phyloP scores from a whole-genome alignment of 2,888 invertebrate species.

The Sialis lutaria region DNA sequence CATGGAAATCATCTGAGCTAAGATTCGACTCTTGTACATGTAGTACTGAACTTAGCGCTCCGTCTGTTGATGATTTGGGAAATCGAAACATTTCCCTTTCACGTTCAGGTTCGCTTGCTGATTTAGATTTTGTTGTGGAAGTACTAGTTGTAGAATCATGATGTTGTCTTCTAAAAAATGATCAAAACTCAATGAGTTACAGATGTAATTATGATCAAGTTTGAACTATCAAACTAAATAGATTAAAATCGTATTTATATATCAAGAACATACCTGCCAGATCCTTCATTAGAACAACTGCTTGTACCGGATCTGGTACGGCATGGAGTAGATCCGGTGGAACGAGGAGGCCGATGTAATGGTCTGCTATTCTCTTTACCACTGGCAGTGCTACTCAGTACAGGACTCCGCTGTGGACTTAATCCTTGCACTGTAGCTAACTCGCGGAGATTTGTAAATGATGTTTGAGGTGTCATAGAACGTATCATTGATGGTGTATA shows the following conservation, averaged over 20 bases:
- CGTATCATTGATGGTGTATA: slow-evolving; percentile 22
- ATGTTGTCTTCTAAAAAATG: too few relatives aligned
- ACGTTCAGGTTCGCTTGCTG: slow-evolving; percentile 32
- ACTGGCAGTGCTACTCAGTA: slow-evolving; percentile 7
- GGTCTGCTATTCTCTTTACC: slow-evolving; percentile 16
- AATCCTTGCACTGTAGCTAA: slow-evolving; percentile 4
- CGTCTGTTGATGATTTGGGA: slow-evolving; percentile 37
- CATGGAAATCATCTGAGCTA: slow-evolving; percentile 38
- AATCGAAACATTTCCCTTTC: slow-evolving; percentile 33
- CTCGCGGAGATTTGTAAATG: slow-evolving; percentile 11
- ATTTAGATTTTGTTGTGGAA: slow-evolving; percentile 16
- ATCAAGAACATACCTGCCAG: too few relatives aligned
- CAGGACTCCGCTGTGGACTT: slow-evolving; percentile 9
- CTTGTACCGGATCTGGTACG: background rate
- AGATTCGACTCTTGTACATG: slow-evolving; percentile 36
- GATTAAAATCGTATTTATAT: too few relatives aligned
- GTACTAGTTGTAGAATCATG: background rate
- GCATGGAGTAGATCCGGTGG: slow-evolving; percentile 4
- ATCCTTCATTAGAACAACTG: too few relatives aligned
- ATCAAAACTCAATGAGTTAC: too few relatives aligned
- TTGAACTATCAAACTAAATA: too few relatives aligned
- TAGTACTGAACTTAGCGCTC: slow-evolving; percentile 35
- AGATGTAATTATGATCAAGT: too few relatives aligned
- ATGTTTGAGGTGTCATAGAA: slow-evolving; percentile 22
- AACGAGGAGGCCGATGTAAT: slow-evolving; percentile 16